phyloP scores from a whole-genome alignment of 2,888 invertebrate species.

The Osedax fenrisi region DNA sequence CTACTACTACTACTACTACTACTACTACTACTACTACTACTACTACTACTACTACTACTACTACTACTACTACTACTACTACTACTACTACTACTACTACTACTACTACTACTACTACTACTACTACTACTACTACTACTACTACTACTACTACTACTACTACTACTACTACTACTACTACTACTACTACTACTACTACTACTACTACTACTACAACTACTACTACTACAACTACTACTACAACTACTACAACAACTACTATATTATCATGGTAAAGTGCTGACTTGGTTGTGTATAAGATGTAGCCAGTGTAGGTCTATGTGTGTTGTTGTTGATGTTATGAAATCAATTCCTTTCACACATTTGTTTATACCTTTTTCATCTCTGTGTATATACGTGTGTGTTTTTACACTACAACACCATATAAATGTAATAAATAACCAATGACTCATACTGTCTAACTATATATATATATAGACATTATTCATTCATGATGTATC shows the following conservation, averaged over 20 bases:
- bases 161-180: neutral
- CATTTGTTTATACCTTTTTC: no score
- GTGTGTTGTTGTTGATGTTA: no score
- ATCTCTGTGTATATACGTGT: no score
- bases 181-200: neutral
- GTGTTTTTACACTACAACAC: no score
- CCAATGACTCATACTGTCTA: no score
- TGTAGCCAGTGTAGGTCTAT: no score
- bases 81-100: slow-evolving; percentile 18
- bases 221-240: neutral
- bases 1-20: slow-evolving; percentile 8
- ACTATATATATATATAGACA: no score
- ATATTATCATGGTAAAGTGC: neutral
- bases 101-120: neutral
- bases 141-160: neutral
- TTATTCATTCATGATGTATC: no score
- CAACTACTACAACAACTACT: neutral
- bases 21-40: slow-evolving; percentile 30
- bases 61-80: slow-evolving; percentile 30
- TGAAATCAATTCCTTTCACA: no score
- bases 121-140: neutral
- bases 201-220: neutral
- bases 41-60: slow-evolving; percentile 29
- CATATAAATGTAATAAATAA: no score
- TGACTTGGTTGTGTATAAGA: neutral